Conservation (phyloP, 1,140 invertebrate species). For the Aradophagus sp. region DNA sequence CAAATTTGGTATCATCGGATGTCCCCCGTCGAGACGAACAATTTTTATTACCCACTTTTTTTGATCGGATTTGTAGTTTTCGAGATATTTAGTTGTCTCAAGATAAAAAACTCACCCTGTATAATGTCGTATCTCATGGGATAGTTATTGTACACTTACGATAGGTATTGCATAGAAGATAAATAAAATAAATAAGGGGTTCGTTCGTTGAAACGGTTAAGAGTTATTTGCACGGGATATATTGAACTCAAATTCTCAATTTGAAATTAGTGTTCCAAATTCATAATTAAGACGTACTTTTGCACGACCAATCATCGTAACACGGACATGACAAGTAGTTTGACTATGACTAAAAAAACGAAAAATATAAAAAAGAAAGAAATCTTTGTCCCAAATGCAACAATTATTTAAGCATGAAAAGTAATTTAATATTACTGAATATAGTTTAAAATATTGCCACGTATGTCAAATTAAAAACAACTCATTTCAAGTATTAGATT, state of each 20-base stretch:
- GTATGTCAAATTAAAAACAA: slow-evolving; percentile 45
- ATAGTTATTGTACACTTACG: slow-evolving; percentile 41
- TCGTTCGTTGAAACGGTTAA: neutral
- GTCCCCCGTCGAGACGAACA: too few species aligned
- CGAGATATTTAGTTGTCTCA: too few species aligned
- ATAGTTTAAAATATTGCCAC: slow-evolving; percentile 5
- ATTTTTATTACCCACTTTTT: too few species aligned
- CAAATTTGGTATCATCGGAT: too few species aligned
- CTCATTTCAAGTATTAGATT: slow-evolving; percentile 29
- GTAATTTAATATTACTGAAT: slow-evolving; percentile 33
- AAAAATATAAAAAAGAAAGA: too few species aligned
- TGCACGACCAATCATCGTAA: slow-evolving; percentile 16
- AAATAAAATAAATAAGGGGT: slow-evolving; percentile 11
- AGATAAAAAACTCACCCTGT: too few species aligned
- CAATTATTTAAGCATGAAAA: slow-evolving; percentile 8
- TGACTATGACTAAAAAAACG: too few species aligned
- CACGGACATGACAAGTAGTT: slow-evolving; percentile 3
- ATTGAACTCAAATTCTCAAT: slow-evolving; percentile 60
- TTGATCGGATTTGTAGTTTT: too few species aligned
- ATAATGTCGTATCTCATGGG: slow-evolving; percentile 32
- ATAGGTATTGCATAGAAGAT: slow-evolving; percentile 19
- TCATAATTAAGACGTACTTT: slow-evolving; percentile 55
- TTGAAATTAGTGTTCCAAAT: slow-evolving; percentile 60
- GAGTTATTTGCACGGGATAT: slow-evolving; percentile 53
- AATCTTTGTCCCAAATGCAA: slow-evolving; percentile 10